Base-by-base conservation (phyloP, 2,888 invertebrate genomes). In the Tetrapedia diversipes region DNA sequence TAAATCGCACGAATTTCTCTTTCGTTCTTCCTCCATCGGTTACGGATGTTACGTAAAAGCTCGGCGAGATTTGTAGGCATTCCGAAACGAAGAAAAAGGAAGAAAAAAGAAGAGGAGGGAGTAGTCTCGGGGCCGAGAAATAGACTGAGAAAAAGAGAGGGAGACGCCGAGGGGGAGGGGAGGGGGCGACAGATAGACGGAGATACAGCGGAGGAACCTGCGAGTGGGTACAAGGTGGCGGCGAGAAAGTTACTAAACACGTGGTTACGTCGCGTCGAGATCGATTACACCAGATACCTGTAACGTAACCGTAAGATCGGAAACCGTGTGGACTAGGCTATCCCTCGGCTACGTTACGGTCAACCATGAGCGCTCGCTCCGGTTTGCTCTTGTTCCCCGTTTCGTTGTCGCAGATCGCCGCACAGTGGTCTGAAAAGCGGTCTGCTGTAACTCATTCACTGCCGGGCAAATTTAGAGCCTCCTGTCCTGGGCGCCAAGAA, bases 231-330 rank as follows among this genome's bases (percentile, higher is more conserved):
- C 37, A 56, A 66, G 49, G 56, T 43, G 63, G 64, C 61, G 56
- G 54, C 77, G 77, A 76, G 82, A 82, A 82, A 83, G 82, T 82
- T 75, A 83, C 83, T 76, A 83, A 83, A 80, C 72, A 65, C 49
- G 66, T 64, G 67, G 76, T 80, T 83, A 80, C 74, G 76, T 53
- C 53, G 63, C 29, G 77, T 43, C 54, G 54, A 63, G 71, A 83
- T 83, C 81, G 65, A 83, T 81, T 83, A 81, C 81, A 70, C 64
- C 71, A 64, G 66, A 74, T 49, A 54, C 39, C 19, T 41, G n/a
- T n/a, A 70, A 64, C 67, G 54, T 67, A 79, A 79, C 70, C 57
- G 57, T 24, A 49, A n/a, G 24, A 60, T 51, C 59, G 66, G 41
- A 22, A 56, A 45, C 53, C 24, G 41, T 24, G 34, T 51, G 10